A percentile compares a stretch with the other conserved stretches of the same genome.
phyloP scores from a whole-genome alignment of 2,113 vertebrate species.

The Camarhynchus parvulus region DNA sequence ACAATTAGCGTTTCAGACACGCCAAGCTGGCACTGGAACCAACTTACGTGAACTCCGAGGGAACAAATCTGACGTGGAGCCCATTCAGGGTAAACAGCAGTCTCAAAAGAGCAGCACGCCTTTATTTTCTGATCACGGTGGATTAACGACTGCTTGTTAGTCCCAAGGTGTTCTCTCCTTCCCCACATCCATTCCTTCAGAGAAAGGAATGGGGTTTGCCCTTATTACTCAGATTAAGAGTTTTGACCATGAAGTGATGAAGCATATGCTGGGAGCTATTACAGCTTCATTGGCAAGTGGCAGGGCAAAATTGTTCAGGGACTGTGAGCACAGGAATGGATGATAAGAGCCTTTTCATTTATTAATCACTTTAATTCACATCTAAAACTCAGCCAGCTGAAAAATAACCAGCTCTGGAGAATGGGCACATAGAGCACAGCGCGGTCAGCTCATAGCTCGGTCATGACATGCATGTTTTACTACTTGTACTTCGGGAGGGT shows the following conservation, averaged over 20 bases:
- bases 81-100: neutral
- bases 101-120: neutral
- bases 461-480: neutral
- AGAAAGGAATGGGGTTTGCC: neutral
- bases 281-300: neutral
- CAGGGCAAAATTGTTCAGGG: neutral
- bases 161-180: slow-evolving; percentile 9
- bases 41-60: neutral
- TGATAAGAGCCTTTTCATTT: slow-evolving; percentile 26
- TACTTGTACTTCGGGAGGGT: neutral
- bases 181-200: neutral
- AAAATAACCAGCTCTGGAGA: slow-evolving; percentile 9
- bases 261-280: neutral
- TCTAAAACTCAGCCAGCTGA: slow-evolving; percentile 29
- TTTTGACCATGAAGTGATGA: neutral
- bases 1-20: neutral
- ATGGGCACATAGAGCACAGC: neutral
- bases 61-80: neutral
- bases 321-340: neutral
- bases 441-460: neutral
- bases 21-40: neutral
- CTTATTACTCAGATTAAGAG: neutral
- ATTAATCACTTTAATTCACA: slow-evolving; percentile 4
- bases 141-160: slow-evolving; percentile 5
- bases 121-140: neutral